Evolutionary conservation across 2,113 vertebrate species (phyloP), one percentile per base, ranked within the genome.

Genomic region (Sinosuthora webbiana): DNA sequence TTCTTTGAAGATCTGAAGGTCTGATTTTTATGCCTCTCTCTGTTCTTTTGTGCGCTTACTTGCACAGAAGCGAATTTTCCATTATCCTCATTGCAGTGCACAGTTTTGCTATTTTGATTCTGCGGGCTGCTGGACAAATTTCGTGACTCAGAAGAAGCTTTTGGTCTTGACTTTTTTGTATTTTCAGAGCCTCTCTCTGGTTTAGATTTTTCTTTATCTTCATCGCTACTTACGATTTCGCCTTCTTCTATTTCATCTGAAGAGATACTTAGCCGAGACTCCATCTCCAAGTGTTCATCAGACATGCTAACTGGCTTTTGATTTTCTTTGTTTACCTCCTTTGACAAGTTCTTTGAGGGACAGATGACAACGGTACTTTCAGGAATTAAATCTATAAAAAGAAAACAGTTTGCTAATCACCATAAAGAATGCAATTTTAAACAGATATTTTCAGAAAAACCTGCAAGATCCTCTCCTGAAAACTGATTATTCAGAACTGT

Each of bases 251-350:
- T 84, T 86, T 99, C 99, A 97, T 98, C 97, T 93, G 97, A 96
- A 91, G 97, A 97, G 57, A 92, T 73, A 42, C 90, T 97, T 37
- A 96, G 93, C 35, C 18, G 85, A 49, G 94, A 96, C 37, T 94
- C 95, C 62, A 77, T 94, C 69, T 96, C 96, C 15, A 95, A 27
- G 30, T 76, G 96, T 35, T 88, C 93, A 55, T 96, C 96, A 84
- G 97, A 87, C 59, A 98, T 98, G 45, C 81, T 96, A 89, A 97
- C 78, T 16, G 99, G 99, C 87, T 98, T 98, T 91, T 99, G 98
- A 95, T 99, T 99, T 97, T 99, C 99, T 93, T 99, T 99, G 97
- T 99, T 99, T 73, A 99, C 98, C 59, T 99, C 98, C 95, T 97
- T 97, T 31, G 97, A 97, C 45, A 97, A 92, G 86, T 62, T 97